Evolutionary conservation across 2,113 vertebrate species (phyloP).

Genomic region (Prinia subflava): DNA sequence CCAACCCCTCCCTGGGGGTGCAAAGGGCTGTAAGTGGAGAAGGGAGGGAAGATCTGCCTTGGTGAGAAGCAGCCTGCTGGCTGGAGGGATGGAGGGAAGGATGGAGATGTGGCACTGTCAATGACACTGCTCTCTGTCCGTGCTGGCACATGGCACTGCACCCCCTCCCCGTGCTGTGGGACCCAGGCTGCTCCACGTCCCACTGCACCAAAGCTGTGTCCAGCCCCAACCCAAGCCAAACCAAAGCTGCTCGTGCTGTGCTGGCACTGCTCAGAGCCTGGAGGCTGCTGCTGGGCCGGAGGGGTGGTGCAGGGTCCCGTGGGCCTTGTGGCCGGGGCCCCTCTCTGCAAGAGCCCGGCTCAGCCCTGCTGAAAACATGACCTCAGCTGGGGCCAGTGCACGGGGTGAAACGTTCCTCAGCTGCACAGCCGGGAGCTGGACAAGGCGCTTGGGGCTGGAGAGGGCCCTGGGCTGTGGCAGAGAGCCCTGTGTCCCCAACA

Average conservation of each 20-base stretch:
- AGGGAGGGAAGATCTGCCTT: neutral
- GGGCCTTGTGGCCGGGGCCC: neutral
- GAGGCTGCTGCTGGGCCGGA: neutral
- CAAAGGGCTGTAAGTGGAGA: neutral
- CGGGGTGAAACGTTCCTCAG: constrained; percentile 38
- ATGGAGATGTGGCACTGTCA: neutral
- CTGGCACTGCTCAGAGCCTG: neutral
- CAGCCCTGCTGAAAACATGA: constrained; percentile 31
- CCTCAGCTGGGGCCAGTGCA: constrained; percentile 56
- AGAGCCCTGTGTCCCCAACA: accelerated
- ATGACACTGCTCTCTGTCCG: neutral
- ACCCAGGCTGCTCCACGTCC: neutral
- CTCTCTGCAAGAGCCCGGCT: neutral
- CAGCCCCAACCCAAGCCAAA: neutral
- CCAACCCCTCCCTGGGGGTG: accelerated
- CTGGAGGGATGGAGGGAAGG: neutral
- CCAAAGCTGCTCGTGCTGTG: neutral
- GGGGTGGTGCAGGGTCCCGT: constrained; percentile 4
- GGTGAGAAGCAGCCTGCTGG: neutral
- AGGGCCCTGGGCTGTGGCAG: neutral
- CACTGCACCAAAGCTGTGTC: neutral
- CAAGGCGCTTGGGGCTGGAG: neutral
- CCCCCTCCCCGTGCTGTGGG: accelerated
- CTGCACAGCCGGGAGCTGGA: accelerated
- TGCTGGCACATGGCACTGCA: neutral